Evolutionary conservation across 2,888 invertebrate species (phyloP).

Genomic region (Callyntrura guangdongensis): DNA sequence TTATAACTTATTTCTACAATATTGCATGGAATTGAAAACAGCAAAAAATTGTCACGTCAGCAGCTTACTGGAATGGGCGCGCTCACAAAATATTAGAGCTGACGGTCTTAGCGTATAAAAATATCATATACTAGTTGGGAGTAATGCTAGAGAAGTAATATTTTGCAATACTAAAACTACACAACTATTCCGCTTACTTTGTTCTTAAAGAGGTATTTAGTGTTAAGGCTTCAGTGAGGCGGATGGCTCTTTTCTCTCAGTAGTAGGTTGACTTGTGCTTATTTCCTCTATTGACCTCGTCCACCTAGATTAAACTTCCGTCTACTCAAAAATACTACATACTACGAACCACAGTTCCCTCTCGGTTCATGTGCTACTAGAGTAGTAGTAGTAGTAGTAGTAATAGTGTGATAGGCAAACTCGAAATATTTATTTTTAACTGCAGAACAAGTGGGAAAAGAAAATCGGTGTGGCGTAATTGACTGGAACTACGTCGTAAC

Average conservation of each 20-base stretch:
- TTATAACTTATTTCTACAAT: background rate
- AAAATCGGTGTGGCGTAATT: constrained; percentile 56
- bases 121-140: background rate
- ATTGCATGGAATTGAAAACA: constrained; percentile 21
- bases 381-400: background rate
- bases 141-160: no score
- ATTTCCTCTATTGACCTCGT: constrained; percentile 12
- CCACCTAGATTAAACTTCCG: background rate
- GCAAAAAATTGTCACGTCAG: constrained; percentile 44
- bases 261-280: constrained; percentile 1
- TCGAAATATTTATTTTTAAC: constrained; percentile 54
- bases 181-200: background rate
- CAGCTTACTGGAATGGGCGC: constrained; percentile 20
- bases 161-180: background rate
- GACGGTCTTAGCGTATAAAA: no score
- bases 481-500: constrained; percentile 54
- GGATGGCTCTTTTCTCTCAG: constrained; percentile 10
- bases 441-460: background rate
- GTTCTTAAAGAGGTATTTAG: background rate
- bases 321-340: background rate
- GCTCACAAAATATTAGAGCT: background rate
- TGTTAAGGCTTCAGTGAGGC: background rate
- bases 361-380: background rate
- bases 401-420: background rate
- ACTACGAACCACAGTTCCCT: background rate